These are phyloP conservation scores for Phodopus roborovskii DNA, from an alignment of 2,113 vertebrate species.

Conservation along the genomic window DNA sequence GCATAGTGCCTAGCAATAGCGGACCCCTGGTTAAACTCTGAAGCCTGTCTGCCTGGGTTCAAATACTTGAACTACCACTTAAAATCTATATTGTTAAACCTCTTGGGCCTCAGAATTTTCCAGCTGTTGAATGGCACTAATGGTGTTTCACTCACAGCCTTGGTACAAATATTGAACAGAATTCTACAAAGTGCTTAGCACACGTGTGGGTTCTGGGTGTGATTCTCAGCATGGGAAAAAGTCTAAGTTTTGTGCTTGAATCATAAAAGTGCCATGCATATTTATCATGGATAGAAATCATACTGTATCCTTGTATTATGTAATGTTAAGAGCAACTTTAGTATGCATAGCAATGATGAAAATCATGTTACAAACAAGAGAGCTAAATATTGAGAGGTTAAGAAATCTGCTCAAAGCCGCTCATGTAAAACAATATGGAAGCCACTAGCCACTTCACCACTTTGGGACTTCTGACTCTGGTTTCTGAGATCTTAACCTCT, in stretches of 20 bases:
- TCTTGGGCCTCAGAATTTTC: neutral
- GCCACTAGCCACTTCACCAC: neutral
- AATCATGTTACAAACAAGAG: neutral
- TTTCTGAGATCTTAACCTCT: neutral
- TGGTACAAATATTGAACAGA: neutral
- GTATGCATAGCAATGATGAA: neutral
- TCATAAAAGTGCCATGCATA: neutral
- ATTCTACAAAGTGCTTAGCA: neutral
- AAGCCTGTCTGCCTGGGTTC: neutral
- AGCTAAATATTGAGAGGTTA: neutral
- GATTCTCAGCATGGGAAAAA: neutral
- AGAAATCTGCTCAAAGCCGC: neutral
- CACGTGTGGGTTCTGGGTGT: neutral
- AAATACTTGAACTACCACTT: neutral
- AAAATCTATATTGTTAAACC: neutral
- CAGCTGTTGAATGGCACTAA: neutral
- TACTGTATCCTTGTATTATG: neutral
- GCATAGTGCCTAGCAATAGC: neutral
- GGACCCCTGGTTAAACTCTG: neutral
- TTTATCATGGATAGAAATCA: neutral
- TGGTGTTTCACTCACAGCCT: neutral
- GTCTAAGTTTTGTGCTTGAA: neutral
- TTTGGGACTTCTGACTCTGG: neutral
- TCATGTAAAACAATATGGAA: neutral
- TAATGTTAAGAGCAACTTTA: neutral